A percentile compares a stretch with the other conserved stretches of the same genome.
phyloP scores from a whole-genome alignment of 1,140 invertebrate species.

The Paralvinella palmiformis region DNA sequence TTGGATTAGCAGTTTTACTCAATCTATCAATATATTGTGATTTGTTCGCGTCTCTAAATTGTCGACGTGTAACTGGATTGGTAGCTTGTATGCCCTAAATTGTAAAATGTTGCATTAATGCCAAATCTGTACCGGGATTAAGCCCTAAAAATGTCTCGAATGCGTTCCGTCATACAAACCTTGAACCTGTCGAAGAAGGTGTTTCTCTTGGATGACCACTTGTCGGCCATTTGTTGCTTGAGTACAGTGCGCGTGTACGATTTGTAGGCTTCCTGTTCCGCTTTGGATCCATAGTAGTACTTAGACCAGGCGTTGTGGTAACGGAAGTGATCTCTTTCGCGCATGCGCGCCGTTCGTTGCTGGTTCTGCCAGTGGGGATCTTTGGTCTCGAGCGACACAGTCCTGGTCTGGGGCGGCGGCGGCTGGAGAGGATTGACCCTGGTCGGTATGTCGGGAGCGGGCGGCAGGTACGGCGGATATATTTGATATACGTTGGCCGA shows the following conservation, averaged over 20 bases:
- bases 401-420: slow-evolving; percentile 34
- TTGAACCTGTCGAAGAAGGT: no score
- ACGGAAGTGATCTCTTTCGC: slow-evolving; percentile 39
- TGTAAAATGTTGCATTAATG: no score
- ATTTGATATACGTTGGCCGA: no score
- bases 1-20: no score
- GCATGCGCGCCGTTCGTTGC: slow-evolving; percentile 37
- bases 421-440: slow-evolving; percentile 33
- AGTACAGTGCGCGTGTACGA: slow-evolving; percentile 40
- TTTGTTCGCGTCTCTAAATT: no score
- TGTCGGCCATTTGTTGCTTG: slow-evolving; percentile 44
- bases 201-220: neutral
- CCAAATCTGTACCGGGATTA: no score
- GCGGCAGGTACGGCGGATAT: slow-evolving; percentile 13
- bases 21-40: no score
- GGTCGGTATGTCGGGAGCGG: slow-evolving; percentile 19
- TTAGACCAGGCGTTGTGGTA: slow-evolving; percentile 47
- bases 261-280: slow-evolving; percentile 41
- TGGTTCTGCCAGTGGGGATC: slow-evolving; percentile 46
- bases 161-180: no score
- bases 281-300: slow-evolving; percentile 42
- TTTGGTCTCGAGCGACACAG: slow-evolving; percentile 39
- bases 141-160: no score
- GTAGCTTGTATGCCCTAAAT: no score
- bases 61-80: no score